Base-by-base conservation (phyloP, 2,113 vertebrate species). In the Protobothrops flavoviridis region DNA sequence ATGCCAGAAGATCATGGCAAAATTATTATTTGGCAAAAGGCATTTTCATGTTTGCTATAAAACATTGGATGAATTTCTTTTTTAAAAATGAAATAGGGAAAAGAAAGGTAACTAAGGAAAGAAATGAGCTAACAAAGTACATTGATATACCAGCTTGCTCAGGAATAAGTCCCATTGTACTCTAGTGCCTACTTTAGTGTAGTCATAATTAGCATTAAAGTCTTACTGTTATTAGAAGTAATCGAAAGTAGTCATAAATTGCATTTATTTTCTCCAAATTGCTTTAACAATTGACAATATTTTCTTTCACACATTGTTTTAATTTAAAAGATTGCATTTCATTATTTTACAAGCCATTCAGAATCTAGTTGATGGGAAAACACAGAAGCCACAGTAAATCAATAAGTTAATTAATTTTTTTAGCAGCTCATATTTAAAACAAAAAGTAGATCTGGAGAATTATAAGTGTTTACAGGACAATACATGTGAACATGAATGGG, bases 401-500 rank as follows among this genome's bases (percentile, higher is more conserved):
- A 81, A 81, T 81, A 43, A 39, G 20, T 81, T 9, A 81, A 81
- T 39, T 39, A 74, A 6, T 92, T 91, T 94, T 91, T 92, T 81
- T 26, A 55, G 29, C 21, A 89, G 61, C 6, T 64, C 87, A 48
- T 48, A n/a, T 90, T 81, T 74, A 0, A 39, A 91, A 43, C 64
- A n/a, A 96, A 94, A 91, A 59, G 26, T 7, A 92, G 90, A n/a
- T 92, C 90, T 50, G 53, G 94, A 96, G 56, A 89, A 93, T 92
- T 94, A 24, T 93, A 91, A 92, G 91, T 85, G 95, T 90, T 89
- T 15, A 0, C 69, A 81, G 59, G 29, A 90, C 93, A 94, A 12
- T 92, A 90, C 93, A 95, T 92, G 24, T 96, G 95, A 95, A 92
- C 59, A 92, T 48, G 33, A 88, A 21, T 33, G 74, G 74, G 39